Base-by-base conservation (phyloP, 2,888 invertebrate species). In the Zaprionus lineosus region DNA sequence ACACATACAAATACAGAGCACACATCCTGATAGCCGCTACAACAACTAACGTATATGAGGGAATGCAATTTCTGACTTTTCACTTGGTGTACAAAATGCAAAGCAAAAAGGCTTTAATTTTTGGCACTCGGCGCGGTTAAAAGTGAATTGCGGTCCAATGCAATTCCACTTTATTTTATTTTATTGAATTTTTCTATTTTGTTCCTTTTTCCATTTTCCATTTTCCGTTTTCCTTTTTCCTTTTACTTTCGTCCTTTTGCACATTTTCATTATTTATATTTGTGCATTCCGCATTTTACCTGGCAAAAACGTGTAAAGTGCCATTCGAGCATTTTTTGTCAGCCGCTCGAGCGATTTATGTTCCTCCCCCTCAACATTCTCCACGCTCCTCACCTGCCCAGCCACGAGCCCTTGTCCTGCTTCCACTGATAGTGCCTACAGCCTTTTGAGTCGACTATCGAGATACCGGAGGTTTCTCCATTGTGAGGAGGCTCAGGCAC, bases 21-120 rank as follows among this genome's bases (percentile, higher is more conserved):
- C 55, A 33, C 26, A 33, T 33, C 31, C 44, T 29, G 46, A 61
- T 51, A 62, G 40, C 33, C 31, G 41, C 44, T n/a, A 36, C 15
- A 61, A 40, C 48, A 58, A 58, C 41, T 36, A 56, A 44, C 24
- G 36, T 46, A 70, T 70, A 74, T 78, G 53, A 44, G 39, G 51
- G 57, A 72, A 59, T 76, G 70, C 77, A 68, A 76, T 77, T 81
- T 73, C 60, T 69, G 81, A 81, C 77, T 75, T 79, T 71, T 72
- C 52, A 51, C 61, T 51, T 61, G 61, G 29, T 57, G 67, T 72
- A 61, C 61, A 56, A 67, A 71, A 71, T 60, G 60, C 56, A 47
- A 66, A 56, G 73, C 50, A 68, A 71, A 71, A 69, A 50, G 47
- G 9, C 37, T 21, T 48, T 19, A 28, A 39, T 39, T 48, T 59